Conservation (phyloP, 2,113 vertebrate genomes). For the Oplegnathus fasciatus region DNA sequence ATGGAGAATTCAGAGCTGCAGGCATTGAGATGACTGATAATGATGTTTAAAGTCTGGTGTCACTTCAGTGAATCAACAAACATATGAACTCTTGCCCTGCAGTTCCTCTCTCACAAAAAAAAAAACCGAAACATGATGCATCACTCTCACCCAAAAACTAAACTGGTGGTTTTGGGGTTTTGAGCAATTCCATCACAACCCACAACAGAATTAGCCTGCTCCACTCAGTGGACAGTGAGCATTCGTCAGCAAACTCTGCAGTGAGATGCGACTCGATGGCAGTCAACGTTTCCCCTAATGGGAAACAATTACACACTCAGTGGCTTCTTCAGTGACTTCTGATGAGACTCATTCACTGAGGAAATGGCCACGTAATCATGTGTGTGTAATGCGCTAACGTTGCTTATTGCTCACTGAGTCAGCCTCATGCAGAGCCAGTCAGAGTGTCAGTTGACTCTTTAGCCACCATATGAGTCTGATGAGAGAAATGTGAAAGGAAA, state of each 20-base stretch:
- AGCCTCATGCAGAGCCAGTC: conserved; percentile 47
- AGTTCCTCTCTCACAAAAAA: background rate
- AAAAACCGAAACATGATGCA: conserved; percentile 29
- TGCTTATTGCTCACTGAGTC: conserved; percentile 84
- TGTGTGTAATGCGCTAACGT: conserved; percentile 84
- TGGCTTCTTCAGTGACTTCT: conserved; percentile 84
- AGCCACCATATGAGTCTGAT: conserved; percentile 52
- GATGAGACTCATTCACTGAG: conserved; percentile 83
- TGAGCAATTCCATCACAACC: conserved; percentile 68
- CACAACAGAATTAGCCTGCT: conserved; percentile 55
- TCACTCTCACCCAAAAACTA: conserved; percentile 36
- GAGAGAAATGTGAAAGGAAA: conserved; percentile 26
- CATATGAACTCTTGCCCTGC: conserved; percentile 57
- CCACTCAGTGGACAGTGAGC: conserved; percentile 66
- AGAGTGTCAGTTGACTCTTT: conserved; percentile 54
- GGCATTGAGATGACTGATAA: conserved; percentile 43
- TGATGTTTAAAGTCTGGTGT: conserved; percentile 43
- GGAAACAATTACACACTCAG: conserved; percentile 87
- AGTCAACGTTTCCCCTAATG: conserved; percentile 78
- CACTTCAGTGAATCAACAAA: conserved; percentile 51
- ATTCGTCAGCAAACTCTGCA: conserved; percentile 79
- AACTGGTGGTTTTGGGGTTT: conserved; percentile 54
- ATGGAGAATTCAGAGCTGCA: conserved; percentile 14
- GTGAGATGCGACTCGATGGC: conserved; percentile 71
- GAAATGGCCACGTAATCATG: conserved; percentile 84